phyloP scores from a whole-genome alignment of 2,797 vertebrate species.

The Eulemur rubriventer region DNA sequence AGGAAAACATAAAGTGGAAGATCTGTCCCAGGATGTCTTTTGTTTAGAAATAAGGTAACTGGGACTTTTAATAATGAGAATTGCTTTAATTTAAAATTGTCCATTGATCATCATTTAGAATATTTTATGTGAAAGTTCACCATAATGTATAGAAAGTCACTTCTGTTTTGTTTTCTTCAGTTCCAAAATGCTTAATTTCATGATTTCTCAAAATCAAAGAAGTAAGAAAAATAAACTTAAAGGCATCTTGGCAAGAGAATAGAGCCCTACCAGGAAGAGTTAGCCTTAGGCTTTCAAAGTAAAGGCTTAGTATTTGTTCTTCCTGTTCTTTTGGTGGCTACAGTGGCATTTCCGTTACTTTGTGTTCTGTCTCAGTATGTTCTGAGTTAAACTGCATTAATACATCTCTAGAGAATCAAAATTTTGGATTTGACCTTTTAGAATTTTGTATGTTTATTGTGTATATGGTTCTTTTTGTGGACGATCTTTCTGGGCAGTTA shows the following conservation, averaged over 20 bases:
- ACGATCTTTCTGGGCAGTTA: slow-evolving; percentile 33
- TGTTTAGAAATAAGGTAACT: slow-evolving; percentile 27
- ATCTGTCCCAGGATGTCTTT: neutral
- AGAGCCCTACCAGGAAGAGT: slow-evolving; percentile 28
- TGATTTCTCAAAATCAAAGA: slow-evolving; percentile 39
- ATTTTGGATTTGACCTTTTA: slow-evolving; percentile 55
- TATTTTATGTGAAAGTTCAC: slow-evolving; percentile 48
- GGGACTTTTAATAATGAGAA: neutral
- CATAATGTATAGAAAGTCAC: neutral
- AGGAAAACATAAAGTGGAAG: neutral
- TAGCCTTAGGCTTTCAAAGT: slow-evolving; percentile 65
- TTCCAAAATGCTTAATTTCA: slow-evolving; percentile 29
- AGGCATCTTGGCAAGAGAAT: slow-evolving; percentile 48
- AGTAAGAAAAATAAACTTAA: slow-evolving; percentile 60
- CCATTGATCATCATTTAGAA: slow-evolving; percentile 1
- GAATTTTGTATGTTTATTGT: slow-evolving; percentile 54
- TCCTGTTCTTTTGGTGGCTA: slow-evolving; percentile 66
- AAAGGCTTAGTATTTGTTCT: slow-evolving; percentile 56
- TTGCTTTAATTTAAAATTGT: slow-evolving; percentile 34
- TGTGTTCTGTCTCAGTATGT: slow-evolving; percentile 66
- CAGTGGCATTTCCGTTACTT: slow-evolving; percentile 71
- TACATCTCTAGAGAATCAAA: slow-evolving; percentile 59
- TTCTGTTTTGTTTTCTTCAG: slow-evolving; percentile 10
- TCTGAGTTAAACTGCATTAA: slow-evolving; percentile 58
- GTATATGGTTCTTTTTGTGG: slow-evolving; percentile 46